These are phyloP conservation scores for Acomys russatus DNA, from an alignment of 2,797 vertebrate genomes.

Conservation along the genomic window DNA sequence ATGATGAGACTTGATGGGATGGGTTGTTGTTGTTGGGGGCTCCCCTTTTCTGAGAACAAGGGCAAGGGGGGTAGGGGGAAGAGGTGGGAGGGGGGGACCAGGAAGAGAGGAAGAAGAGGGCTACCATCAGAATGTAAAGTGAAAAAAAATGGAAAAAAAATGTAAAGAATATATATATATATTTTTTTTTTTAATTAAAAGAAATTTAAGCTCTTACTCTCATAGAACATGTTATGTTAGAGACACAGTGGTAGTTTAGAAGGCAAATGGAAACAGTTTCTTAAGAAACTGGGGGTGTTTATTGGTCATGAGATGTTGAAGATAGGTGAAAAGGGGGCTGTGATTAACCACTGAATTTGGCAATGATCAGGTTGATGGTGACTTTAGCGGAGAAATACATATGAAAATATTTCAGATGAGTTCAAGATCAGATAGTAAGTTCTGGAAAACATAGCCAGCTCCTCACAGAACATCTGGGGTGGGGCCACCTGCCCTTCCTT, in stretches of 20 bases:
- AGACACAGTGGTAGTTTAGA: background rate
- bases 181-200: background rate
- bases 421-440: background rate
- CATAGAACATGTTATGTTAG: background rate
- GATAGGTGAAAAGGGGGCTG: background rate
- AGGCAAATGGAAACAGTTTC: background rate
- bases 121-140: background rate
- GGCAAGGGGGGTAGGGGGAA: no score
- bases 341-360: background rate
- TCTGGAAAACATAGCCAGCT: background rate
- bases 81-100: no score
- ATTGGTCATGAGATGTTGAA: background rate
- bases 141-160: background rate
- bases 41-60: no score
- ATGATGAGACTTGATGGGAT: no score
- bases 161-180: background rate
- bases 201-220: background rate
- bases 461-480: background rate
- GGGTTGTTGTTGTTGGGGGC: no score
- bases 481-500: background rate
- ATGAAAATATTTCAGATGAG: background rate
- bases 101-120: no score
- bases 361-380: fast-evolving
- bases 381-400: background rate
- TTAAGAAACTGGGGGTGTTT: background rate